phyloP scores from a whole-genome alignment of 2,888 invertebrate genomes.

The Agelastica alni region DNA sequence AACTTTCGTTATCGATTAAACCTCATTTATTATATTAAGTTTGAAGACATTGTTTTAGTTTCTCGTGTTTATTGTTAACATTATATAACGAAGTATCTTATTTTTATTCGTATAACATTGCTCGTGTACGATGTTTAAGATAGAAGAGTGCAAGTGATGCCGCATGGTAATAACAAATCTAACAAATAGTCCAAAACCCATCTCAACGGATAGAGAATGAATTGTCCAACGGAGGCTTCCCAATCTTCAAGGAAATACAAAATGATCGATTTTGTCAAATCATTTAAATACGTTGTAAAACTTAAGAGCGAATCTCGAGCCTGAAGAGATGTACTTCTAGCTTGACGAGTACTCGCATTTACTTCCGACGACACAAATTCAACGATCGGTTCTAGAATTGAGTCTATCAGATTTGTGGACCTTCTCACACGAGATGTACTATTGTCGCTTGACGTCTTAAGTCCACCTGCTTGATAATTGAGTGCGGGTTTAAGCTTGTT shows the following conservation, averaged over 20 bases:
- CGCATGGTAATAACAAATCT: conserved; percentile 11
- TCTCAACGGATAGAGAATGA: background rate
- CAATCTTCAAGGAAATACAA: conserved; percentile 2
- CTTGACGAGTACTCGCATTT: background rate
- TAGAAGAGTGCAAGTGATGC: conserved; percentile 3
- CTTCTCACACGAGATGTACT: too few species aligned
- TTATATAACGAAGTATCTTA: too few species aligned
- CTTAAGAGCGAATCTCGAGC: background rate
- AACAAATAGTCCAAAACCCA: background rate
- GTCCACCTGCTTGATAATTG: too few species aligned
- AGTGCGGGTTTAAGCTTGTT: background rate
- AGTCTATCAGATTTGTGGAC: too few species aligned
- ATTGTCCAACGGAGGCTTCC: background rate
- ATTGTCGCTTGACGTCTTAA: too few species aligned
- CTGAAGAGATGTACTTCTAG: background rate
- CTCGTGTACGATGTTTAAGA: background rate
- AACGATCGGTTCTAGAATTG: too few species aligned
- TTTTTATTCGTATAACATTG: too few species aligned
- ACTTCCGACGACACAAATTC: too few species aligned
- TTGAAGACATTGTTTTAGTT: too few species aligned
- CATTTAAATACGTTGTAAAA: background rate
- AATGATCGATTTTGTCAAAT: background rate
- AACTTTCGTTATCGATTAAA: too few species aligned
- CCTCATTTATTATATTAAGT: too few species aligned
- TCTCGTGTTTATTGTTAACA: too few species aligned